These are phyloP conservation scores for Metellina segmentata DNA, from an alignment of 2,888 invertebrate genomes.

Conservation along the genomic window DNA sequence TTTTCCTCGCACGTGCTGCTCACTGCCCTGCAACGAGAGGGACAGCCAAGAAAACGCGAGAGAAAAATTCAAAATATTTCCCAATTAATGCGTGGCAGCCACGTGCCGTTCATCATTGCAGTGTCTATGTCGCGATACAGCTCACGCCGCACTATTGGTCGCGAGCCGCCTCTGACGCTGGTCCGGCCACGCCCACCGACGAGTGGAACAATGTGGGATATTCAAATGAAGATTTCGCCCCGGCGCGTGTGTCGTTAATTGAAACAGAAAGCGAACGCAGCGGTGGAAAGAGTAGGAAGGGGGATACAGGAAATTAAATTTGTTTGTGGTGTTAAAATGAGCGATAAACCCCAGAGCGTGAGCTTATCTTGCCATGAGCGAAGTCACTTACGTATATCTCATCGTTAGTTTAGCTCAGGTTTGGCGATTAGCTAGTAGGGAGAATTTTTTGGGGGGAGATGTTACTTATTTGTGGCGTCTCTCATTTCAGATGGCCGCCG, in stretches of 20 bases:
- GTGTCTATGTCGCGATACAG: slow-evolving; percentile 11
- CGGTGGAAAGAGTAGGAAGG: slow-evolving; percentile 4
- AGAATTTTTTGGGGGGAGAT: no score
- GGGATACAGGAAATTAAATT: slow-evolving; percentile 64
- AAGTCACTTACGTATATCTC: no score
- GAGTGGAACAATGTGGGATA: slow-evolving; percentile 63
- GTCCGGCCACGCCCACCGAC: slow-evolving; percentile 39
- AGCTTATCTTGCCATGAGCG: no score
- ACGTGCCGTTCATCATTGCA: slow-evolving; percentile 41
- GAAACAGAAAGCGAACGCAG: slow-evolving; percentile 37
- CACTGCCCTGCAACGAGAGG: background rate
- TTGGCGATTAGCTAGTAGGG: no score
- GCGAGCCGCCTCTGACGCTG: background rate
- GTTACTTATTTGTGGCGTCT: no score
- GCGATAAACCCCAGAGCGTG: slow-evolving; percentile 27
- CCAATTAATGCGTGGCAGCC: slow-evolving; percentile 51
- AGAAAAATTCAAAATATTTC: slow-evolving; percentile 58
- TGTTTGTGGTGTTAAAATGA: slow-evolving; percentile 67
- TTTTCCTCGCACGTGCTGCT: background rate
- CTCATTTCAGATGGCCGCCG: no score
- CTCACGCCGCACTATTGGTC: slow-evolving; percentile 14
- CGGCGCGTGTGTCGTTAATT: slow-evolving; percentile 19
- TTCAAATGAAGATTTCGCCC: slow-evolving; percentile 56
- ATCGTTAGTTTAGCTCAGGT: no score
- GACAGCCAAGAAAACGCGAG: slow-evolving; percentile 35